Base-by-base conservation (phyloP, 2,113 vertebrate genomes). In the Notiomystis cincta region DNA sequence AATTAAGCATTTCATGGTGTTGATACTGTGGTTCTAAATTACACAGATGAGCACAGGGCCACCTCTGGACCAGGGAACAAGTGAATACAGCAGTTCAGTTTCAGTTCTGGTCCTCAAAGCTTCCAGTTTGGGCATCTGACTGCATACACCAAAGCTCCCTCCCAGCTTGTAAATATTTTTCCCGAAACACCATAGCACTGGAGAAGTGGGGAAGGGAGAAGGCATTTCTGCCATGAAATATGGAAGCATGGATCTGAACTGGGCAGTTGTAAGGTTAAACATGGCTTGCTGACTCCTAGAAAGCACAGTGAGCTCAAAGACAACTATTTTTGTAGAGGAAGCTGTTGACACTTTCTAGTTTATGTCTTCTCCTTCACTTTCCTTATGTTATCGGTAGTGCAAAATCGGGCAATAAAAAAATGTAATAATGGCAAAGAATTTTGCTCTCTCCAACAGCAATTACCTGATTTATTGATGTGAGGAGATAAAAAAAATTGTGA, bases 51-150 rank as follows among this genome's bases (percentile, higher is more conserved):
- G 7, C 20, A 17, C 17, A 64, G 28, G 8, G 30, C 13, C 3
- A 12, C 23, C 50, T 73, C 40, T 23, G 23, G 37, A 69, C 15
- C 10, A 61, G 62, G n/a, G 8, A 3, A 7, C 11, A n/a, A 64
- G 27, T 0, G 0, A 53, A 61, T 18, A 23, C 23, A 72, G 40
- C 2, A 2, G 35, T 40, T 78, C 20, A 54, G 7, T n/a, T 82
- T 64, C 30, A 27, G 38, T 45, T 38, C 38, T 57, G 7, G 31
- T 66, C 33, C 35, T 73, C 44, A 54, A 33, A 11, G 6, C 17
- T 88, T 76, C 61, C 10, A 80, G 10, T 75, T 15, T 71, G 33
- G 18, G 18, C 28, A 60, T 35, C 35, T 82, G 56, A 10, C 16
- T 76, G 38, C 79, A 67, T 13, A 27, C 17, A 50, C 25, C 30